Percentiles rank a stretch among this genome's conserved stretches.
phyloP scores from a whole-genome alignment of 2,797 vertebrate species.

The Moxostoma hubbsi region DNA sequence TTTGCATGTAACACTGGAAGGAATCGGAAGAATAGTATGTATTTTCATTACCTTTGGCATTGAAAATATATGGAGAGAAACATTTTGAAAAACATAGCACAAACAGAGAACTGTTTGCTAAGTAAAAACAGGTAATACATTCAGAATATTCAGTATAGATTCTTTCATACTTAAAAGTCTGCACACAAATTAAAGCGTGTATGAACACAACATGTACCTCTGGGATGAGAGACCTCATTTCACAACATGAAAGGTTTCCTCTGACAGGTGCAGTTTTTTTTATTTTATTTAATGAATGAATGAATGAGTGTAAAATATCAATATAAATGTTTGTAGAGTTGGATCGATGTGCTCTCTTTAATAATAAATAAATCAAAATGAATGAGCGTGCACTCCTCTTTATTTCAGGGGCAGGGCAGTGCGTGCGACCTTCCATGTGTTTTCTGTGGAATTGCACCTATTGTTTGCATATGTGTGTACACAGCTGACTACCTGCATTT shows the following conservation, averaged over 20 bases:
- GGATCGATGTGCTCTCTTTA: too few relatives aligned
- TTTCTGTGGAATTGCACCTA: slow-evolving; percentile 8
- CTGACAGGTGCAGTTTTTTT: slow-evolving; percentile 50
- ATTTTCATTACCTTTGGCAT: neutral
- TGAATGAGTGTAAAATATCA: too few relatives aligned
- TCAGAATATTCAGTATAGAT: too few relatives aligned
- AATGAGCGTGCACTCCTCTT: slow-evolving; percentile 15
- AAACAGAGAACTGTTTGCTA: neutral
- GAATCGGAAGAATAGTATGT: neutral
- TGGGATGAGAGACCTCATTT: slow-evolving; percentile 68
- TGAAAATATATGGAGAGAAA: neutral
- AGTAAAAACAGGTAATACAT: neutral
- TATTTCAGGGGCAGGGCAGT: slow-evolving; percentile 5
- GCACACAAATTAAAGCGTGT: slow-evolving; percentile 11
- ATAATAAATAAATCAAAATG: neutral
- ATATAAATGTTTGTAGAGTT: too few relatives aligned
- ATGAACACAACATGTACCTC: slow-evolving; percentile 54
- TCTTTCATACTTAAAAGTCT: too few relatives aligned
- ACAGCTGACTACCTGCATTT: slow-evolving; percentile 34
- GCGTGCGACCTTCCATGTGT: neutral
- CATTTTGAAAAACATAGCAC: neutral
- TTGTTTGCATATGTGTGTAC: slow-evolving; percentile 45
- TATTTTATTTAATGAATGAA: slow-evolving; percentile 3
- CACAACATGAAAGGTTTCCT: slow-evolving; percentile 69
- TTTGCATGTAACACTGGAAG: neutral